phyloP scores from a whole-genome alignment of 2,888 invertebrate genomes.

The Drosophila niveifrons region DNA sequence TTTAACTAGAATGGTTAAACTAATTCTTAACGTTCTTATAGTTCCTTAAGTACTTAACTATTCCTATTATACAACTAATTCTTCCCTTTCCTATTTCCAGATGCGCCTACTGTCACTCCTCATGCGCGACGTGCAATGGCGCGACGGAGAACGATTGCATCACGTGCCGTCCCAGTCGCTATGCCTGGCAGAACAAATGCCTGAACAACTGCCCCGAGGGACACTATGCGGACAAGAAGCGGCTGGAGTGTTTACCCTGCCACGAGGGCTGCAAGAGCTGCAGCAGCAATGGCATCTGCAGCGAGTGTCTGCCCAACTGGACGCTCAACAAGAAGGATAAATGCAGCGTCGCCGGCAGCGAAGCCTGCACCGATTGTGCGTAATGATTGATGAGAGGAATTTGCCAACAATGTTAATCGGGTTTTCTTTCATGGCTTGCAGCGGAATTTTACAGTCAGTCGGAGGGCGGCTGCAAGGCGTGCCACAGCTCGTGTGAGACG shows the following conservation, averaged over 20 bases:
- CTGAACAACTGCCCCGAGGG: slow-evolving; percentile 90
- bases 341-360: slow-evolving; percentile 90
- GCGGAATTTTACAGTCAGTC: slow-evolving; percentile 91
- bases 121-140: slow-evolving; percentile 93
- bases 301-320: slow-evolving; percentile 91
- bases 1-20: no score
- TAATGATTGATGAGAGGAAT: no score
- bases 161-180: slow-evolving; percentile 91
- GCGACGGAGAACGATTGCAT: slow-evolving; percentile 92
- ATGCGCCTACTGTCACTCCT: slow-evolving; percentile 92
- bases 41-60: no score
- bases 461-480: slow-evolving; percentile 90
- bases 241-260: slow-evolving; percentile 92
- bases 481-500: slow-evolving; percentile 92
- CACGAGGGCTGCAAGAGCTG: slow-evolving; percentile 92
- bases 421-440: slow-evolving; percentile 80
- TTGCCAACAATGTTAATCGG: no score
- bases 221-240: slow-evolving; percentile 91
- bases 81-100: slow-evolving; percentile 81
- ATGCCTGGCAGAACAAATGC: slow-evolving; percentile 90
- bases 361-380: slow-evolving; percentile 89
- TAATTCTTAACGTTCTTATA: no score
- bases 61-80: no score
- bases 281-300: slow-evolving; percentile 89
- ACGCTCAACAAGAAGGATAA: slow-evolving; percentile 91